Evolutionary conservation across 1,140 invertebrate species (phyloP).

Genomic region (Piezodorus guildinii): DNA sequence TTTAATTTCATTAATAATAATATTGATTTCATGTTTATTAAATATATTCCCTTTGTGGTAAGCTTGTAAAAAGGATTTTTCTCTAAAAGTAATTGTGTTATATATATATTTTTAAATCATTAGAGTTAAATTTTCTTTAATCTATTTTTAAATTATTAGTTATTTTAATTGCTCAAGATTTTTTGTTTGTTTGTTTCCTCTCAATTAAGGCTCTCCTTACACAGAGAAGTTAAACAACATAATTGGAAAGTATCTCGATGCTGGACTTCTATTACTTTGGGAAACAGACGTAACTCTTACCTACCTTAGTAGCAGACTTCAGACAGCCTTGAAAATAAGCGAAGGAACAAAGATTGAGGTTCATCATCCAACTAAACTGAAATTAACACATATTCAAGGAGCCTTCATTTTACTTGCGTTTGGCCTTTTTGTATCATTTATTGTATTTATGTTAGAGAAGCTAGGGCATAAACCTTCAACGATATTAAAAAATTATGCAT

Average conservation of each 20-base stretch:
- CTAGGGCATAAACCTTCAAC: too few species aligned
- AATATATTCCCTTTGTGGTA: too few species aligned
- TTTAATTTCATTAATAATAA: too few species aligned
- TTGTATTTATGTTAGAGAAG: constrained; percentile 6
- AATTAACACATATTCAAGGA: constrained; percentile 16
- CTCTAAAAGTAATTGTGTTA: too few species aligned
- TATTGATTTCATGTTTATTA: too few species aligned
- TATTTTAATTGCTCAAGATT: background rate
- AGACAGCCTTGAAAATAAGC: constrained; percentile 15
- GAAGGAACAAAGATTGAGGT: background rate
- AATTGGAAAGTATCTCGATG: background rate
- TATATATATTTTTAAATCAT: too few species aligned
- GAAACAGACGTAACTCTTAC: constrained; percentile 7
- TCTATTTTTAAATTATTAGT: background rate
- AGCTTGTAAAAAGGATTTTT: too few species aligned
- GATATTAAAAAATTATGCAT: too few species aligned
- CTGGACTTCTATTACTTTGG: constrained; percentile 17
- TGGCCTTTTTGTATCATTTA: background rate
- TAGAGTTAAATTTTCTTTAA: too few species aligned
- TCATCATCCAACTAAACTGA: constrained; percentile 7
- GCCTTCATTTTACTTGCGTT: constrained; percentile 18
- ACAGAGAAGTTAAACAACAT: constrained; percentile 15
- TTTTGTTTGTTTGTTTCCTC: background rate
- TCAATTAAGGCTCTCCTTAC: constrained; percentile 15
- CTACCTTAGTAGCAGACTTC: constrained; percentile 6